Conservation (phyloP, 2,797 vertebrate genomes). For the Rousettus madagascariensis region DNA sequence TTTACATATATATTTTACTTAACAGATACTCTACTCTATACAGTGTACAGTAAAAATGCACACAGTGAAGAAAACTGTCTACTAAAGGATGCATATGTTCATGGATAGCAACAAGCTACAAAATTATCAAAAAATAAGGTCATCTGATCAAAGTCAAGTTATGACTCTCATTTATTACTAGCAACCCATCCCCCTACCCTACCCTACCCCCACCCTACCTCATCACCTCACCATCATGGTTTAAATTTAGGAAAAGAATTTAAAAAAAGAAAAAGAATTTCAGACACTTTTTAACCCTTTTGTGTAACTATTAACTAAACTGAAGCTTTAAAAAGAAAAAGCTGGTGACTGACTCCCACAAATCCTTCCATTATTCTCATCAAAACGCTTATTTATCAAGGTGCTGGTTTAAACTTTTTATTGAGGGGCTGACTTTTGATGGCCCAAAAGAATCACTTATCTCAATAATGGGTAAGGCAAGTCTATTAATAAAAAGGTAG, state of each 20-base stretch:
- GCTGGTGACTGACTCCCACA: constrained; percentile 27
- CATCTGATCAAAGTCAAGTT: constrained; percentile 52
- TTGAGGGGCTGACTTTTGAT: background rate
- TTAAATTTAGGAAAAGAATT: constrained; percentile 23
- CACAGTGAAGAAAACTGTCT: constrained; percentile 55
- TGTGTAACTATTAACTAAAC: background rate
- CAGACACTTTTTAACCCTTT: background rate
- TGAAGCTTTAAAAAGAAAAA: background rate
- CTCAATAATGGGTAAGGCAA: constrained; percentile 18
- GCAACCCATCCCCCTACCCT: constrained; percentile 11
- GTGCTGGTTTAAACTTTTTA: constrained; percentile 46
- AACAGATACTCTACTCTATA: constrained; percentile 73
- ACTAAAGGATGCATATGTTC: background rate
- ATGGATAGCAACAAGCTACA: constrained; percentile 28
- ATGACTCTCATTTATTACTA: constrained; percentile 57
- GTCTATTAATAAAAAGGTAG: constrained; percentile 12
- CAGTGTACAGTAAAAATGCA: constrained; percentile 66
- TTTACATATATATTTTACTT: constrained; percentile 72
- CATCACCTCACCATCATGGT: background rate
- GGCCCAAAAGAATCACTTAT: constrained; percentile 49
- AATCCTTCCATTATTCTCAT: constrained; percentile 63
- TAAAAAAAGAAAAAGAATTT: background rate
- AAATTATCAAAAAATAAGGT: constrained; percentile 60
- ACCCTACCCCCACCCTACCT: background rate
- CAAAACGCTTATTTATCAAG: constrained; percentile 65